These are phyloP conservation scores for Prinia subflava DNA, from an alignment of 2,113 vertebrate species.

Conservation along the genomic window DNA sequence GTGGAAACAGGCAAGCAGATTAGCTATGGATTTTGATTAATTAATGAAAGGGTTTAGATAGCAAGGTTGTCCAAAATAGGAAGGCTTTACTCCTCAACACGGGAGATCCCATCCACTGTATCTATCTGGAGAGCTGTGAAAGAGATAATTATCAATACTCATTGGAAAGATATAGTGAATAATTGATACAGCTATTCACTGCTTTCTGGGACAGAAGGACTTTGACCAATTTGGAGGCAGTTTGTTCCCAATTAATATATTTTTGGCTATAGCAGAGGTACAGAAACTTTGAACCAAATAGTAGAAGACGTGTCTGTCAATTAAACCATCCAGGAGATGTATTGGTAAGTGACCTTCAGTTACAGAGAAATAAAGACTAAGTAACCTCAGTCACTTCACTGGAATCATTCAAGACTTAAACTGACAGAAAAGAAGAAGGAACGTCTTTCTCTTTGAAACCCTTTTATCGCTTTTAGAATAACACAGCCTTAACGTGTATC, in stretches of 20 bases:
- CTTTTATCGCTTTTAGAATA: background rate
- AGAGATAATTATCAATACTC: background rate
- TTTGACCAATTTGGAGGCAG: background rate
- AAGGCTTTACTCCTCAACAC: background rate
- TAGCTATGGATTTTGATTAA: background rate
- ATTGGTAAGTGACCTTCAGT: background rate
- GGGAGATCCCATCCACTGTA: background rate
- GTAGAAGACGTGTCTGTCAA: background rate
- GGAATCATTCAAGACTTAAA: background rate
- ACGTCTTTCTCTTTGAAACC: background rate
- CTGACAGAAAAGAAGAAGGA: background rate
- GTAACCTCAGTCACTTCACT: conserved; percentile 19
- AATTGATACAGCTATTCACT: background rate
- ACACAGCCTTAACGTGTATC: background rate
- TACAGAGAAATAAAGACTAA: background rate
- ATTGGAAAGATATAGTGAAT: background rate
- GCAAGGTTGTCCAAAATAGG: background rate
- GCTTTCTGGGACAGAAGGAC: background rate
- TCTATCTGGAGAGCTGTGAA: background rate
- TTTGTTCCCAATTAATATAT: conserved; percentile 9
- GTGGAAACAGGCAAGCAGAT: background rate
- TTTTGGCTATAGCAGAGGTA: background rate
- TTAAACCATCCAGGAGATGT: background rate
- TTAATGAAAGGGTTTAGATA: background rate
- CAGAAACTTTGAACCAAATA: conserved; percentile 9